A percentile compares a stretch with the other conserved stretches of the same genome.
Evolutionary conservation across 2,797 vertebrate genomes (phyloP).

Genomic region (Otus scops): DNA sequence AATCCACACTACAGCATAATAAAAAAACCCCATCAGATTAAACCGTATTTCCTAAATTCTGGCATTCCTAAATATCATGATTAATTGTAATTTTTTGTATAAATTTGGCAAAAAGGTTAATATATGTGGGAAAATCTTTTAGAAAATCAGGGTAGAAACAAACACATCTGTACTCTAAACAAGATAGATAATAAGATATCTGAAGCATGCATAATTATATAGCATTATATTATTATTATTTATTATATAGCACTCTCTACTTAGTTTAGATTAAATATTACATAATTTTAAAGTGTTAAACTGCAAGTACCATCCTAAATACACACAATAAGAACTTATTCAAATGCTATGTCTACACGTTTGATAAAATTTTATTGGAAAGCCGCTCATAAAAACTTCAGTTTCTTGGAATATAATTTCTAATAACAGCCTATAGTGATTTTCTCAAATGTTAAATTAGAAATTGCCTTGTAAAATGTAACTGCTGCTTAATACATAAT

Average conservation of each 20-base stretch:
- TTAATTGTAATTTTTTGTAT: neutral
- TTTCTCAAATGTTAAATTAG: constrained; percentile 36
- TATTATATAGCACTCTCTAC: neutral
- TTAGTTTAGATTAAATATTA: neutral
- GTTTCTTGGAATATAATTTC: constrained; percentile 49
- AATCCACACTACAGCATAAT: neutral
- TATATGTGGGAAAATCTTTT: neutral
- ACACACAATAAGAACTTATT: constrained; percentile 10
- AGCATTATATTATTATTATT: no score
- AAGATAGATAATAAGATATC: neutral
- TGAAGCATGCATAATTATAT: neutral
- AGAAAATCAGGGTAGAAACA: neutral
- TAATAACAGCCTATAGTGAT: constrained; percentile 31
- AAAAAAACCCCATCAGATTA: neutral
- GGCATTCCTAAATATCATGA: neutral
- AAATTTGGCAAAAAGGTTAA: neutral
- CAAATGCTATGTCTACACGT: neutral
- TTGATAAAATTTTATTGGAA: constrained; percentile 51
- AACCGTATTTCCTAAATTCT: neutral
- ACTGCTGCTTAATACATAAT: constrained; percentile 36
- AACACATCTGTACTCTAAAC: neutral
- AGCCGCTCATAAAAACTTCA: constrained; percentile 25
- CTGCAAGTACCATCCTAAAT: neutral
- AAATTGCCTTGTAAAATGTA: constrained; percentile 58
- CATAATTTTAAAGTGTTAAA: neutral